Percentiles rank a stretch among this genome's conserved stretches.
phyloP scores from a whole-genome alignment of 2,797 vertebrate species.

The Toxotes lorentzi region DNA sequence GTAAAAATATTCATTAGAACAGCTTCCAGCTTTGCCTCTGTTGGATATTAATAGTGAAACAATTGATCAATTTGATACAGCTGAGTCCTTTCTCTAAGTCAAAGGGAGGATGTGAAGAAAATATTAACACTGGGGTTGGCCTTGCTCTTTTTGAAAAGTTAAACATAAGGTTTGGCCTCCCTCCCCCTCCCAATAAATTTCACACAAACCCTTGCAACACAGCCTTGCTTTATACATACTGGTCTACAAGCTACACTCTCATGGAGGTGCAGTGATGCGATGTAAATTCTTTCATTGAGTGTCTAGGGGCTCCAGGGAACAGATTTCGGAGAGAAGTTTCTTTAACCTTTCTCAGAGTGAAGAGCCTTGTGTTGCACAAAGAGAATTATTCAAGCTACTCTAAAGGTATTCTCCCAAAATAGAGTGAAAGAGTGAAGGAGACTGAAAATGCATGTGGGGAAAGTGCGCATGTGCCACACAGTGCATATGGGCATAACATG shows the following conservation, averaged over 20 bases:
- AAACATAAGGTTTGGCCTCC: background rate
- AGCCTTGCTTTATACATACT: conserved; percentile 1
- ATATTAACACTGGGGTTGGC: background rate
- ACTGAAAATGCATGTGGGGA: conserved; percentile 1
- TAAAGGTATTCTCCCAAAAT: conserved; percentile 54
- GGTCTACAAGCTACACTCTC: conserved; percentile 1
- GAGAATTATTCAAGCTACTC: conserved; percentile 74
- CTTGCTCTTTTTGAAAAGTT: background rate
- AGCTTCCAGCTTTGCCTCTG: background rate
- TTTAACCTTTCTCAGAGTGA: conserved; percentile 62
- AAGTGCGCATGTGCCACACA: conserved; percentile 3
- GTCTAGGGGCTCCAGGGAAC: conserved; percentile 56
- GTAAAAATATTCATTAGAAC: background rate
- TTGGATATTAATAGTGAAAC: background rate
- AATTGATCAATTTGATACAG: background rate
- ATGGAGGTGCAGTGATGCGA: conserved; percentile 42
- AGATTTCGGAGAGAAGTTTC: conserved; percentile 55
- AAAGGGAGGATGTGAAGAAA: background rate
- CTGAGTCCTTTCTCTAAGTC: too few relatives aligned
- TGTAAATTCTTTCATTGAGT: conserved; percentile 55
- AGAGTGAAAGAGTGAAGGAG: conserved; percentile 26
- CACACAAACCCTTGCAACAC: background rate
- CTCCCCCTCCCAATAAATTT: background rate
- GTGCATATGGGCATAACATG: conserved; percentile 4
- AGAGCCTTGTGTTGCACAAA: conserved; percentile 63